Percentiles rank a stretch among this genome's conserved stretches.
phyloP scores from a whole-genome alignment of 2,888 invertebrate genomes.

The Dinocampus coccinellae region DNA sequence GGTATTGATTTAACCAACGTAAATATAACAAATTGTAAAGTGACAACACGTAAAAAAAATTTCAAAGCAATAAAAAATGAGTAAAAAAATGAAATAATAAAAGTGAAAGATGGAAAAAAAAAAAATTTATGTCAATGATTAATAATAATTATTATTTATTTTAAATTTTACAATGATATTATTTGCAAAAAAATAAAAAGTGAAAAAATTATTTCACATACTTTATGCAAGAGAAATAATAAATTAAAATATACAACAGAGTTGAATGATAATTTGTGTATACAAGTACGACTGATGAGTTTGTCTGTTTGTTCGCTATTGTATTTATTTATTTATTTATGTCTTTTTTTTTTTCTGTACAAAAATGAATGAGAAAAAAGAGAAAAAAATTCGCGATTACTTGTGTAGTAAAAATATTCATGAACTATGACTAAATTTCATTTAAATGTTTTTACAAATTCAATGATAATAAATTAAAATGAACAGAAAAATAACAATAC shows the following conservation, averaged over 20 bases:
- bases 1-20: neutral
- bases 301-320: no score
- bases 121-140: neutral
- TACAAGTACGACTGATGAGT: neutral
- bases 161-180: neutral
- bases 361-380: conserved; percentile 2
- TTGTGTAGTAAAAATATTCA: conserved; percentile 11
- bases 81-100: neutral
- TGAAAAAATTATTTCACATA: conserved; percentile 2
- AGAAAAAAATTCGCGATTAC: conserved; percentile 2
- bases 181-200: no score
- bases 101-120: no score
- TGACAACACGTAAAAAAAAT: neutral
- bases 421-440: conserved; percentile 52
- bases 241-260: neutral
- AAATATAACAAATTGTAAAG: conserved; percentile 4
- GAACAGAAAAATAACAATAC: neutral
- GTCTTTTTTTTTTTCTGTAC: no score
- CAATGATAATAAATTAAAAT: conserved; percentile 38
- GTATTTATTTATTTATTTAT: no score
- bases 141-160: neutral
- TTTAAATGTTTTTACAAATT: conserved; percentile 63
- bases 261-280: neutral
- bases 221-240: neutral
- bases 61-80: neutral